These are phyloP conservation scores for Hydraecia micacea DNA, from an alignment of 2,888 invertebrate species.

Conservation along the genomic window DNA sequence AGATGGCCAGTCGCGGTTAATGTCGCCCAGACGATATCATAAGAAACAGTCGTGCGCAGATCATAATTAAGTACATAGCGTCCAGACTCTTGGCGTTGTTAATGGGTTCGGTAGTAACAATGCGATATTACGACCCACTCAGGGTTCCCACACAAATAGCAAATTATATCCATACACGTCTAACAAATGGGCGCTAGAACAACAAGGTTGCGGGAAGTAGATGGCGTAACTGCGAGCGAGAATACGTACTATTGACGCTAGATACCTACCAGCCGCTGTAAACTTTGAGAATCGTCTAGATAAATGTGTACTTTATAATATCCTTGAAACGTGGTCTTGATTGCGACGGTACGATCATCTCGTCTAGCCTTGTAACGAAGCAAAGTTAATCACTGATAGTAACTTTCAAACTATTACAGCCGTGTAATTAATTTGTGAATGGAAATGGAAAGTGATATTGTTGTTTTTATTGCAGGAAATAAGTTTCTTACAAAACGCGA, in stretches of 20 bases:
- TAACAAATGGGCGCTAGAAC: constrained; percentile 81
- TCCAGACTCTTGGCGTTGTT: constrained; percentile 78
- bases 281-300: constrained; percentile 39
- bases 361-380: constrained; percentile 61
- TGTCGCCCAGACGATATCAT: constrained; percentile 71
- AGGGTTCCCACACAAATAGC: constrained; percentile 81
- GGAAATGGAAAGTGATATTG: constrained; percentile 68
- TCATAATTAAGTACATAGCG: constrained; percentile 76
- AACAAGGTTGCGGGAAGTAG: constrained; percentile 82
- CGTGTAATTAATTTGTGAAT: constrained; percentile 63
- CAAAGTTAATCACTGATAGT: constrained; percentile 47
- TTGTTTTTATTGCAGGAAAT: constrained; percentile 65
- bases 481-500: constrained; percentile 69
- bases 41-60: constrained; percentile 76
- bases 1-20: constrained; percentile 65
- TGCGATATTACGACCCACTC: constrained; percentile 84
- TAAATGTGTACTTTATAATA: constrained; percentile 62
- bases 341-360: constrained; percentile 62
- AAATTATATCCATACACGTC: constrained; percentile 83
- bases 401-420: constrained; percentile 62
- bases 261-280: constrained; percentile 58
- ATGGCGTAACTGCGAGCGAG: constrained; percentile 76
- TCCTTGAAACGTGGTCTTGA: constrained; percentile 48
- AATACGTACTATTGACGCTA: constrained; percentile 68
- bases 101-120: constrained; percentile 83